Evolutionary conservation across 2,113 vertebrate genomes (phyloP).

Genomic region (Centrocercus urophasianus): DNA sequence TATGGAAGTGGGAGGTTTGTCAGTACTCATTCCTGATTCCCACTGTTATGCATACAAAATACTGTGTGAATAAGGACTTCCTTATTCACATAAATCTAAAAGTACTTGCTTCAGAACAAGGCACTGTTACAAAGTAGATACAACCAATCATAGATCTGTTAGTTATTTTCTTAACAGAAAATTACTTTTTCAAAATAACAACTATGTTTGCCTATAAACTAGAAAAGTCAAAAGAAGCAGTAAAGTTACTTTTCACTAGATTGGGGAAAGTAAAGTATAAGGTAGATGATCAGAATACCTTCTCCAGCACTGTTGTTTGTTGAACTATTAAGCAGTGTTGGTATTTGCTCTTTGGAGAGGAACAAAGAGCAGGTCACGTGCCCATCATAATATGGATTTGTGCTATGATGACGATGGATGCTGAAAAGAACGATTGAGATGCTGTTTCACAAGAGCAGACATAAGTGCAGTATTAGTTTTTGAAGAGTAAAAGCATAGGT

Average conservation of each 20-base stretch:
- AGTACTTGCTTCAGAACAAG: background rate
- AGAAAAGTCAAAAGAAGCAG: background rate
- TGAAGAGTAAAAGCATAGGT: constrained; percentile 2
- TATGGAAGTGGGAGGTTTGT: background rate
- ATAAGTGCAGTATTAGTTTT: background rate
- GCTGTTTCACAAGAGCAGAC: constrained; percentile 10
- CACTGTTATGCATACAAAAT: background rate
- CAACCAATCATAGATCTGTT: background rate
- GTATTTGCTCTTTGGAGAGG: constrained; percentile 32
- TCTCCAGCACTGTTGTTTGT: background rate
- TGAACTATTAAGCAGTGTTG: constrained; percentile 15
- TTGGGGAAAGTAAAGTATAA: background rate
- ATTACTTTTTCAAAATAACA: background rate
- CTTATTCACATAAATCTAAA: background rate
- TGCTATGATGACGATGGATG: constrained; percentile 7
- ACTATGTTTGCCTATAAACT: background rate
- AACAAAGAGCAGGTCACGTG: background rate
- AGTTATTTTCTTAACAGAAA: background rate
- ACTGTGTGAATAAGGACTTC: background rate
- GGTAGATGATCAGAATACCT: background rate
- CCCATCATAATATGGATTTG: constrained; percentile 32
- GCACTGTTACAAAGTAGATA: background rate
- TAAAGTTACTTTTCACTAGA: background rate
- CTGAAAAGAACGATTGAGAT: constrained; percentile 26
- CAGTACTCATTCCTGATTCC: background rate